phyloP scores from a whole-genome alignment of 2,888 invertebrate species.

The Cremastinae sp. region DNA sequence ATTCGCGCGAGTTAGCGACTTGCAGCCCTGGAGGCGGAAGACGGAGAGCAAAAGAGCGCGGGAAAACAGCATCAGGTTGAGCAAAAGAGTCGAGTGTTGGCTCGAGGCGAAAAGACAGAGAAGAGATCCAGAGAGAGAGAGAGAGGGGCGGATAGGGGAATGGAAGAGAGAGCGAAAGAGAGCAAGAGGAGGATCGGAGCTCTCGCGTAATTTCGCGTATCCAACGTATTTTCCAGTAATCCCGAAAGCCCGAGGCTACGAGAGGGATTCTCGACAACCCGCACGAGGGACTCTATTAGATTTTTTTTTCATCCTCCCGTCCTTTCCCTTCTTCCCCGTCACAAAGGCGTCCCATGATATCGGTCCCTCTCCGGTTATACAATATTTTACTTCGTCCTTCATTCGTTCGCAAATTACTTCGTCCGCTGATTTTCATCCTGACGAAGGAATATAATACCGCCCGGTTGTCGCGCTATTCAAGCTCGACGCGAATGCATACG shows the following conservation, averaged over 20 bases:
- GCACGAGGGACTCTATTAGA: conserved; percentile 73
- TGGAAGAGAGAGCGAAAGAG: conserved; percentile 31
- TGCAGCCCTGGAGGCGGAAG: conserved; percentile 43
- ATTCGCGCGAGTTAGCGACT: conserved; percentile 50
- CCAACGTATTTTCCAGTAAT: conserved; percentile 75
- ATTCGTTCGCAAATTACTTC: conserved; percentile 36
- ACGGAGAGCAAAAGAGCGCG: conserved; percentile 43
- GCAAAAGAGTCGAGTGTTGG: conserved; percentile 38
- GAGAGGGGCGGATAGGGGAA: conserved; percentile 6
- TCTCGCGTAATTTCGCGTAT: conserved; percentile 70
- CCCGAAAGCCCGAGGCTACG: conserved; percentile 62
- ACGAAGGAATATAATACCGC: not conserved
- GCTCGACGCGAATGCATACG: no score
- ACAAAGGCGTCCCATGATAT: conserved; percentile 43
- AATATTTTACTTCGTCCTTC: conserved; percentile 20
- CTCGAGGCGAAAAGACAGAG: conserved; percentile 23
- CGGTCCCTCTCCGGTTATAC: conserved; percentile 2
- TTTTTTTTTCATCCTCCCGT: conserved; percentile 22
- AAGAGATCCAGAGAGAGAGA: conserved; percentile 26
- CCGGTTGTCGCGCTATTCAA: not conserved
- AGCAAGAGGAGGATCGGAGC: conserved; percentile 47
- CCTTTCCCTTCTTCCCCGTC: conserved; percentile 14
- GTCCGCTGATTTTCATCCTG: conserved; percentile 32
- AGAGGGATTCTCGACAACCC: conserved; percentile 21
- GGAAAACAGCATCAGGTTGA: conserved; percentile 40